Percentiles rank a stretch among this genome's conserved stretches.
These are phyloP conservation scores for Papilio elwesi DNA, from an alignment of 2,888 invertebrate genomes.

Conservation along the genomic window DNA sequence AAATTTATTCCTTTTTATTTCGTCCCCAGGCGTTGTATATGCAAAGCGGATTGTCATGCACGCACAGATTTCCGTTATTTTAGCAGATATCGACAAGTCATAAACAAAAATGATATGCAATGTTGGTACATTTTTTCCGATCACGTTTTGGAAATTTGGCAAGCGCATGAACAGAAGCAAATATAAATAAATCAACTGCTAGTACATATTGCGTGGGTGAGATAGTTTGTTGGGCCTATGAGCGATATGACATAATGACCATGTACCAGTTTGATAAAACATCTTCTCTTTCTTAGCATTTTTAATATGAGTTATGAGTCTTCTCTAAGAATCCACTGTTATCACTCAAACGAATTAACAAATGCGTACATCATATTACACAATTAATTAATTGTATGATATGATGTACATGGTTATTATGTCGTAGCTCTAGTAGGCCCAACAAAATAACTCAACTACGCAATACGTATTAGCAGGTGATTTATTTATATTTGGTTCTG, in stretches of 20 bases:
- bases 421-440: too few relatives aligned
- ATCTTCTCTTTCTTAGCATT: too few relatives aligned
- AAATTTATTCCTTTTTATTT: slow-evolving; percentile 23
- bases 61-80: slow-evolving; percentile 22
- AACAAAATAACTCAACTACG: too few relatives aligned
- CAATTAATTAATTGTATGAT: too few relatives aligned
- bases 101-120: slow-evolving; percentile 22
- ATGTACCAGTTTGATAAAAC: too few relatives aligned
- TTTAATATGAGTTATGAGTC: too few relatives aligned
- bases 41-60: slow-evolving; percentile 23
- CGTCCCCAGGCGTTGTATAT: slow-evolving; percentile 22
- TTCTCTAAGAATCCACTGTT: too few relatives aligned
- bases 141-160: slow-evolving; percentile 15
- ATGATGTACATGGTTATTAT: too few relatives aligned
- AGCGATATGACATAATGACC: background rate
- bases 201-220: background rate
- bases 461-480: too few relatives aligned
- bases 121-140: slow-evolving; percentile 16
- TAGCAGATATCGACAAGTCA: slow-evolving; percentile 22
- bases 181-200: background rate
- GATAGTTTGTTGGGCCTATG: background rate
- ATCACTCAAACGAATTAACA: too few relatives aligned
- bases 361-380: too few relatives aligned
- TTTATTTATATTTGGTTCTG: too few relatives aligned
- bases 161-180: slow-evolving; percentile 10